Evolutionary conservation across 1,140 invertebrate genomes (phyloP).

Genomic region (Fopius arisanus): DNA sequence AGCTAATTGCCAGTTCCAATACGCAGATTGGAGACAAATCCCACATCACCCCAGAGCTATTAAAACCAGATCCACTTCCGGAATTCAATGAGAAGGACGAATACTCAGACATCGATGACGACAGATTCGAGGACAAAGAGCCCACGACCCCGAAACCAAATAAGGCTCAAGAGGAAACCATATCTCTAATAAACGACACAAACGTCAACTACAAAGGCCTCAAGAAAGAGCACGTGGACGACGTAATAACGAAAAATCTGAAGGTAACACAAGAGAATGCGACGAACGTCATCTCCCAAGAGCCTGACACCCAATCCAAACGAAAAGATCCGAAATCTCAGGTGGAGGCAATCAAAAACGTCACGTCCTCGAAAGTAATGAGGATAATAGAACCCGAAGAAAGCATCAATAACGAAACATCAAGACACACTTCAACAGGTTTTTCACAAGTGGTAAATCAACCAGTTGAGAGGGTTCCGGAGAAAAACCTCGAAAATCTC

Average conservation of each 20-base stretch:
- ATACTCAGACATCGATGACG: conserved; percentile 5
- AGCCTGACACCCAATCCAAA: neutral
- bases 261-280: conserved; percentile 14
- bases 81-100: conserved; percentile 36
- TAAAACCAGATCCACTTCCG: neutral
- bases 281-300: conserved; percentile 24
- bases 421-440: neutral
- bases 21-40: neutral
- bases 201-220: conserved; percentile 48
- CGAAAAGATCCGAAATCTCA: conserved; percentile 44
- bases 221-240: conserved; percentile 37
- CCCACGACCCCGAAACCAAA: conserved; percentile 15
- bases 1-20: neutral
- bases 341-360: conserved; percentile 47
- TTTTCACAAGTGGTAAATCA: neutral
- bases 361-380: conserved; percentile 35
- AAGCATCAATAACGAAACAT: neutral
- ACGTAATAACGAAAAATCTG: conserved; percentile 26
- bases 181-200: conserved; percentile 54
- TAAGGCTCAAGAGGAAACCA: neutral
- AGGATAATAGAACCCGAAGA: conserved; percentile 35
- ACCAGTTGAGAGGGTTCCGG: neutral
- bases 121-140: neutral
- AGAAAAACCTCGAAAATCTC: neutral
- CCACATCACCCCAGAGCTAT: neutral